Base-by-base conservation (phyloP, 2,797 vertebrate genomes). In the Coracias cyanogaster region DNA sequence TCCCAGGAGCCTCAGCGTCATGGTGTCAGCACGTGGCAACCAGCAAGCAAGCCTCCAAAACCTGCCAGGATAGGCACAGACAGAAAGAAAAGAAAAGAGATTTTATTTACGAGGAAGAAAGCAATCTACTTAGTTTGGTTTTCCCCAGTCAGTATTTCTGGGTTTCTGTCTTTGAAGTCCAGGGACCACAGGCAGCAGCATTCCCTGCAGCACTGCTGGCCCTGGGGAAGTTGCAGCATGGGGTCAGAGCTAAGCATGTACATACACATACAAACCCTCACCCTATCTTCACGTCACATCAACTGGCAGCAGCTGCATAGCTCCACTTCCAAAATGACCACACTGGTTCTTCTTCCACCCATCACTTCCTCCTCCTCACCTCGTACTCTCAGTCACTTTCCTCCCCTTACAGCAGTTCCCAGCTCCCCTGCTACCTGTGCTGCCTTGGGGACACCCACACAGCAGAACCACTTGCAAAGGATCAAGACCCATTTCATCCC, bases 1-100 rank as follows among this genome's bases (percentile, higher is more conserved):
- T 84, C 89, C 89, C 1, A 0, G 90, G 88, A 96, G 60, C 65
- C 55, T 85, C 6, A 13, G 79, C 2, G 94, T 97, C 98, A 98
- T 98, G 94, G 89, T 46, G 85, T 93, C 95, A 64, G 71, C 7
- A 71, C 20, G 28, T n/a, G 20, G 96, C 29, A 45, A 70, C 65
- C 7, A 5, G 89, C 39, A 77, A 80, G 87, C 12, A 48, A 72
- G 78, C 61, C 79, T 94, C 49, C 96, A 85, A 64, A 70, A 97
- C 95, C 97, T 97, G 95, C 74, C 84, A 86, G 82, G 60, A 64
- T 12, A 82, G 65, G 64, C 82, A 93, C 55, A 90, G 18, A 65
- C 33, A 35, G 61, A 24, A 31, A 78, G 60, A 52, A 82, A 39
- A 94, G 37, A 86, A 89, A 64, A 94, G n/a, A 86, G 10, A 58